Evolutionary conservation across 2,888 invertebrate species (phyloP).

Genomic region (Drosophila niveifrons): DNA sequence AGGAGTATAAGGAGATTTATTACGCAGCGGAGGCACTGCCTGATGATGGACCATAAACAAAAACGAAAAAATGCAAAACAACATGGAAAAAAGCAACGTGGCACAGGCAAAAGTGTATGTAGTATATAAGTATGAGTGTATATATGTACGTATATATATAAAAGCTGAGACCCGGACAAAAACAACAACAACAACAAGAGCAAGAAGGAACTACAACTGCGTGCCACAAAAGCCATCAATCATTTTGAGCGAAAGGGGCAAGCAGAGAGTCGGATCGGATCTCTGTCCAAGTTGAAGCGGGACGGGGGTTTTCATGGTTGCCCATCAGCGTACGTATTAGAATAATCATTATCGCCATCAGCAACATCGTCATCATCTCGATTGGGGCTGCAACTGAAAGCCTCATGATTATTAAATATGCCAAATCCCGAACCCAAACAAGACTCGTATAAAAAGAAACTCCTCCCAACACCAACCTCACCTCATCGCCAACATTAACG

Average conservation of each 20-base stretch:
- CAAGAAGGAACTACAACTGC: conserved; percentile 56
- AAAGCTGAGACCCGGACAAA: conserved; percentile 47
- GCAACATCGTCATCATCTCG: conserved; percentile 67
- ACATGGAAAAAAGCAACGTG: conserved; percentile 56
- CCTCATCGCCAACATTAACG: conserved; percentile 7
- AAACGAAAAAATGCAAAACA: conserved; percentile 63
- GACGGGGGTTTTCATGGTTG: conserved; percentile 20
- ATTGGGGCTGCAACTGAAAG: conserved; percentile 54
- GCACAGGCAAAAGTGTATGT: conserved; percentile 38
- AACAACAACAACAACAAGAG: conserved; percentile 1
- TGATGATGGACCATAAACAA: conserved; percentile 80
- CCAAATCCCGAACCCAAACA: conserved; percentile 62
- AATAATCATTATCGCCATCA: conserved; percentile 73
- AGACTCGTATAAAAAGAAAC: conserved; percentile 12
- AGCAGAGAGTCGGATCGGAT: conserved; percentile 55
- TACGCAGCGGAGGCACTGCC: conserved; percentile 66
- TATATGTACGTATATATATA: conserved; percentile 29
- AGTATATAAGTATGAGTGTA: conserved; percentile 32
- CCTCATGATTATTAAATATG: conserved; percentile 79
- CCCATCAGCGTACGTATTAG: conserved; percentile 67
- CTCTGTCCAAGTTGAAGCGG: conserved; percentile 29
- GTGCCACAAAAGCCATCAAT: conserved; percentile 80
- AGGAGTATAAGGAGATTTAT: conserved; percentile 73
- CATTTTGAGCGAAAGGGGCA: conserved; percentile 80
- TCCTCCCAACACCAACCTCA: conserved; percentile 14